Conservation (phyloP, 1,140 invertebrate species). For the Drosophila mayri region DNA sequence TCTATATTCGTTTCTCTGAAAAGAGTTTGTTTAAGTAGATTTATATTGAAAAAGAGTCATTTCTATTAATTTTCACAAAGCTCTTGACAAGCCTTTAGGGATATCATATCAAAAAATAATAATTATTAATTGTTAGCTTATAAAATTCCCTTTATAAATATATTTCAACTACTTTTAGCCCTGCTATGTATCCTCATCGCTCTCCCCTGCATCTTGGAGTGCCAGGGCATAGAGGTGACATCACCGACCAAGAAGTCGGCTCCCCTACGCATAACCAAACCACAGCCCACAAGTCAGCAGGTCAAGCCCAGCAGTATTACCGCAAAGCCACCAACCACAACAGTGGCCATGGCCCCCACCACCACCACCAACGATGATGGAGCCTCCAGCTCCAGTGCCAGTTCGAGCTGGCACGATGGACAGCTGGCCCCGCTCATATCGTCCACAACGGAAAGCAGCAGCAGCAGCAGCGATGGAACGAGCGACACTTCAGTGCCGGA, state of each 20-base stretch:
- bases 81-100: too few species aligned
- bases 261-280: conserved; percentile 67
- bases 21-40: neutral
- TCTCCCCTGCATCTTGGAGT: conserved; percentile 26
- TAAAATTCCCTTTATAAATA: neutral
- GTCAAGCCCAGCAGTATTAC: conserved; percentile 26
- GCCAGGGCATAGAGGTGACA: conserved; percentile 27
- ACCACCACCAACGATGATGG: conserved; percentile 28
- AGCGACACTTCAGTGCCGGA: conserved; percentile 60
- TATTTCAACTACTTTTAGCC: conserved; percentile 15
- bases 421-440: conserved; percentile 58
- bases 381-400: conserved; percentile 3
- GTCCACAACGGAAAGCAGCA: conserved; percentile 57
- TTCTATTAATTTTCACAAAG: neutral
- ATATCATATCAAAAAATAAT: too few species aligned
- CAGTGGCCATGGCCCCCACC: conserved; percentile 20
- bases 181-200: conserved; percentile 35
- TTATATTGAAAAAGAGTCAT: neutral
- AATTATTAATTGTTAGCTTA: neutral
- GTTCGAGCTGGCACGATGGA: conserved; percentile 17
- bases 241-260: conserved; percentile 53
- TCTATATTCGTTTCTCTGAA: too few species aligned
- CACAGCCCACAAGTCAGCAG: conserved; percentile 57
- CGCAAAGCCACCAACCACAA: conserved; percentile 36
- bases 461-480: conserved; percentile 20